phyloP scores from a whole-genome alignment of 2,888 invertebrate genomes.

The Ichneumoninae sp. region DNA sequence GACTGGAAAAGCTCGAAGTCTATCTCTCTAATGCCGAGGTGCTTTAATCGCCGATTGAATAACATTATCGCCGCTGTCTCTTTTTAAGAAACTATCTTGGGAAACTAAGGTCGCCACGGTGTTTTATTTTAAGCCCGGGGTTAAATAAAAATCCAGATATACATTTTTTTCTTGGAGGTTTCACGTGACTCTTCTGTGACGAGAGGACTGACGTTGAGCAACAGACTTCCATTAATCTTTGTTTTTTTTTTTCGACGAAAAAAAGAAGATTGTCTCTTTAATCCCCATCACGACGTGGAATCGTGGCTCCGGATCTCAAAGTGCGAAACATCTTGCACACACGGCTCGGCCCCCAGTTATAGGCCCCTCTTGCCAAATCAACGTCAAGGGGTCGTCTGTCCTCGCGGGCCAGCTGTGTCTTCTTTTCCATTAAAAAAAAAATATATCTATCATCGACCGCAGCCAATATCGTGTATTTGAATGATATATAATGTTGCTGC shows the following conservation, averaged over 20 bases:
- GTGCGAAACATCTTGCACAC: background rate
- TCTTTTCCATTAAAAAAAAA: background rate
- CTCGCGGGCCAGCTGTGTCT: background rate
- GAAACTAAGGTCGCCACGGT: conserved; percentile 16
- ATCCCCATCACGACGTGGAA: background rate
- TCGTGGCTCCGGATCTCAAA: conserved; percentile 22
- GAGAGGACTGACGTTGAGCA: background rate
- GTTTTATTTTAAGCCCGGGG: conserved; percentile 11
- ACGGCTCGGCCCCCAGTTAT: background rate
- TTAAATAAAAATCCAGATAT: conserved; percentile 13
- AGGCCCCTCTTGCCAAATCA: conserved; percentile 29
- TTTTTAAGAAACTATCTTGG: conserved; percentile 15
- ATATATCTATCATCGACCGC: background rate
- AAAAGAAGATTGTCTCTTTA: background rate
- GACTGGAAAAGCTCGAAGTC: conserved; percentile 17
- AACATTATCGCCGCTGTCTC: background rate
- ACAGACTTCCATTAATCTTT: background rate
- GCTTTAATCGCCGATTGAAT: background rate
- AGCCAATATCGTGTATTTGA: background rate
- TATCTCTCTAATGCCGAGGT: background rate
- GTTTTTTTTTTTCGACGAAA: background rate
- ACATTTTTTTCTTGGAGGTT: background rate
- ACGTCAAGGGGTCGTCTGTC: conserved; percentile 1
- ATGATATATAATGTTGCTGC: conserved; percentile 17
- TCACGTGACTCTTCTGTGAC: background rate